Conservation (phyloP, 2,888 invertebrate species). For the Osmoderma eremita region DNA sequence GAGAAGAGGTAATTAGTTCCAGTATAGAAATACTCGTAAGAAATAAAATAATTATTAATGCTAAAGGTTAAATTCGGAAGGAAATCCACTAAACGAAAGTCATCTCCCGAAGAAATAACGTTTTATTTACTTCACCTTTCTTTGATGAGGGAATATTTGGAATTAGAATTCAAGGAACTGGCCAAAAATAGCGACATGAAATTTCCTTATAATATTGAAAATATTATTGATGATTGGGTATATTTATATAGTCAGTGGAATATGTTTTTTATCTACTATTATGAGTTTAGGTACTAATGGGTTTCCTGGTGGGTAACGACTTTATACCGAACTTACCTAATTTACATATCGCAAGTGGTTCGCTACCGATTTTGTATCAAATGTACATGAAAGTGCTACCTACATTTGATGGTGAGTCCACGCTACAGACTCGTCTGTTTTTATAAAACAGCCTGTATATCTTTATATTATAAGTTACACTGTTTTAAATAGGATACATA, state of each 20-base stretch:
- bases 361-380: conserved; percentile 85
- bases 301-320: conserved; percentile 97
- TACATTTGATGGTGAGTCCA: conserved; percentile 81
- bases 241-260: conserved; percentile 4
- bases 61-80: conserved; percentile 79
- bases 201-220: conserved; percentile 86
- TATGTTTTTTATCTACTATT: conserved; percentile 24
- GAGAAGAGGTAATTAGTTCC: conserved; percentile 81
- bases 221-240: conserved; percentile 95
- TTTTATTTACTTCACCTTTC: conserved; percentile 94
- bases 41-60: conserved; percentile 5
- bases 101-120: conserved; percentile 87
- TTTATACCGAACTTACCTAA: conserved; percentile 97
- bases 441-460: no score
- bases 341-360: conserved; percentile 92
- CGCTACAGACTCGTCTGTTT: no score
- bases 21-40: not conserved
- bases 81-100: conserved; percentile 71
- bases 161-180: conserved; percentile 85
- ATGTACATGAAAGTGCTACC: conserved; percentile 90
- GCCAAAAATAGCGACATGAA: conserved; percentile 68
- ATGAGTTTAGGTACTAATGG: conserved; percentile 79
- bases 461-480: conserved; percentile 45
- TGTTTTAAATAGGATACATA: conserved; percentile 78
- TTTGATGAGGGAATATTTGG: conserved; percentile 90